Evolutionary conservation across 2,888 invertebrate genomes (phyloP).

Genomic region (Agonopterix heracliana): DNA sequence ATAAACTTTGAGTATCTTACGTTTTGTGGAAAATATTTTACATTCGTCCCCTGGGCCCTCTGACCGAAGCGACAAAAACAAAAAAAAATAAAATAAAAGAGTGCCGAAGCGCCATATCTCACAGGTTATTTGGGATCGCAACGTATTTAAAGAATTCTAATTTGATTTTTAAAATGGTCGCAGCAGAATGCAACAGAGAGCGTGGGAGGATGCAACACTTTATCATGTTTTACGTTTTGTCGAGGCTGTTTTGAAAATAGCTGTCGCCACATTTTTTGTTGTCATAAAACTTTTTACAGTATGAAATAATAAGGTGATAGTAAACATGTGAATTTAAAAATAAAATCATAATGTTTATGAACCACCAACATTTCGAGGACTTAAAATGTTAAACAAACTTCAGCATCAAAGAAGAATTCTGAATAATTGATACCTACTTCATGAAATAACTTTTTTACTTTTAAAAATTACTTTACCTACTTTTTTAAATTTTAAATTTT

Average conservation of each 20-base stretch:
- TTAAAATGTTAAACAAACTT: no score
- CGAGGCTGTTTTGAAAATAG: slow-evolving; percentile 14
- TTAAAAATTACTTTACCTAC: no score
- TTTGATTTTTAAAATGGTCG: slow-evolving; percentile 42
- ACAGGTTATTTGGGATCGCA: slow-evolving; percentile 31
- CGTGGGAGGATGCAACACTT: slow-evolving; percentile 36
- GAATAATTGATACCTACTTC: no score
- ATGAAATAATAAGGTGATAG: neutral
- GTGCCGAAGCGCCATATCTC: slow-evolving; percentile 35
- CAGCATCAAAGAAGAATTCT: no score
- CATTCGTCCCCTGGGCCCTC: slow-evolving; percentile 12
- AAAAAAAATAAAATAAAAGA: slow-evolving; percentile 27
- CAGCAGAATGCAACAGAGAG: slow-evolving; percentile 27
- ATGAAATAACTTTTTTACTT: no score
- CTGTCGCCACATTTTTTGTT: slow-evolving; percentile 13
- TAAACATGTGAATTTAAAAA: no score
- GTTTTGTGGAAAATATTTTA: slow-evolving; percentile 20
- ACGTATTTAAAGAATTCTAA: slow-evolving; percentile 53
- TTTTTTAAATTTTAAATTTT: no score
- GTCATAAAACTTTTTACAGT: slow-evolving; percentile 10
- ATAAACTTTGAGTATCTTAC: slow-evolving; percentile 1
- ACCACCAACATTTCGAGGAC: no score
- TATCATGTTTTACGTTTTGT: slow-evolving; percentile 28
- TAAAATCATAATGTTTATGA: no score
- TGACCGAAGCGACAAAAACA: slow-evolving; percentile 13